Base-by-base conservation (phyloP, 2,113 vertebrate genomes). In the Pyrgilauda ruficollis region DNA sequence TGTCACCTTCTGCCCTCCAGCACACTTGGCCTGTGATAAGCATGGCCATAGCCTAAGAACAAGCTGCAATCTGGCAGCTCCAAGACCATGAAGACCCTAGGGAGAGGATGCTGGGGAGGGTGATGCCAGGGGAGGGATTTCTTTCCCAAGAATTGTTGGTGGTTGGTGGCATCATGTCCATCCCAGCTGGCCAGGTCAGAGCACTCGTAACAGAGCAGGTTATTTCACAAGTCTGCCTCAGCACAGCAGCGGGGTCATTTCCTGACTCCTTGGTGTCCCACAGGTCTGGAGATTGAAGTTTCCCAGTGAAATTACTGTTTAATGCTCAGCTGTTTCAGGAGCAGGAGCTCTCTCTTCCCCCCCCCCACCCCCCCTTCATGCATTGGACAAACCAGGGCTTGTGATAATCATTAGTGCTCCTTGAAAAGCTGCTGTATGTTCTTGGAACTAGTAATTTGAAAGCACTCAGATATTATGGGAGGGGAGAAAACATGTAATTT, bases 401-500 rank as follows among this genome's bases (percentile, higher is more conserved):
- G 91, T 27, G 77, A 68, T 91, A 85, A 94, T 95, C 95, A 90
- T 96, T 94, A 96, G 63, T 83, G 89, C 94, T 95, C 88, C 95
- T 97, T 97, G 94, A 97, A 97, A 94, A 95, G 93, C 96, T 96
- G 92, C 94, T 89, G 62, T 87, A 39, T 90, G 94, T 93, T 96
- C 95, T 93, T 92, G 55, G 93, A 97, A 95, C 92, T 82, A 95
- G 89, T 97, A 63, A 93, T 97, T 96, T 97, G 96, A 94, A 97
- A 94, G 92, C 96, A 97, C 96, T 97, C 93, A 79, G 89, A 97
- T 97, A 97, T 94, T 94, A 97, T 87, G 72, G 95, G 87, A 94
- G 90, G 96, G 87, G 91, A 97, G 89, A 92, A 97, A 97, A 97
- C 96, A 94, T 96, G 79, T 96, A 93, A 97, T 97, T 97, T 97